A percentile compares a stretch with the other conserved stretches of the same genome.
Conservation (phyloP, 2,113 vertebrate genomes). For the Epinephelus cyanopodus region DNA sequence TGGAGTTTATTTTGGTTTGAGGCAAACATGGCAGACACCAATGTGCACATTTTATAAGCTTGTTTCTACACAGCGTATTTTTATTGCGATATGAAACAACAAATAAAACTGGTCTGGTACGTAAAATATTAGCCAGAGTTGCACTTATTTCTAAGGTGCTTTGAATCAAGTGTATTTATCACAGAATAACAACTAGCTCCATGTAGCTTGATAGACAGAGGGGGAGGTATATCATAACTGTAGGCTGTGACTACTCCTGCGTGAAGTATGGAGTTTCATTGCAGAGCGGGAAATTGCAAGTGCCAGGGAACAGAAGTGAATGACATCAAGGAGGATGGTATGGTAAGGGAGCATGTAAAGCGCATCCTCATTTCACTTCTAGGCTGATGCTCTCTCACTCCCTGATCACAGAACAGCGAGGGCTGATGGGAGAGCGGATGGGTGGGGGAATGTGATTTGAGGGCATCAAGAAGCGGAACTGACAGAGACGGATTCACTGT, state of each 20-base stretch:
- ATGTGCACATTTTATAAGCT: slow-evolving; percentile 4
- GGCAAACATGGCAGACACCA: slow-evolving; percentile 1
- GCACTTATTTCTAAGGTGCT: background rate
- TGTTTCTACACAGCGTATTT: slow-evolving; percentile 18
- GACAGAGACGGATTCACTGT: slow-evolving; percentile 86
- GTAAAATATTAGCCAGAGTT: background rate
- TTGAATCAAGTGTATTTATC: slow-evolving; percentile 52
- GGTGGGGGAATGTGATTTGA: slow-evolving; percentile 80
- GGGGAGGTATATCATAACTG: slow-evolving; percentile 51
- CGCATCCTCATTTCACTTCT: slow-evolving; percentile 75
- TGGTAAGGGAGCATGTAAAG: slow-evolving; percentile 77
- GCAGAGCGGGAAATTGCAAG: slow-evolving; percentile 74
- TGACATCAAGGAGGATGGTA: slow-evolving; percentile 73
- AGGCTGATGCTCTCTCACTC: slow-evolving; percentile 66
- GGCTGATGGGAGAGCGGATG: slow-evolving; percentile 71
- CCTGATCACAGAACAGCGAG: slow-evolving; percentile 75
- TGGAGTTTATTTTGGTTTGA: slow-evolving; percentile 23
- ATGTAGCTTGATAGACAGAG: slow-evolving; percentile 44
- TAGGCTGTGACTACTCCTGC: slow-evolving; percentile 55
- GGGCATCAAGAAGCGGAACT: slow-evolving; percentile 83
- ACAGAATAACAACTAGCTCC: slow-evolving; percentile 33
- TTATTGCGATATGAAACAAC: background rate
- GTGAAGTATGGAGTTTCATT: slow-evolving; percentile 70
- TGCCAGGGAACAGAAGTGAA: slow-evolving; percentile 72
- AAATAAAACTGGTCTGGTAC: background rate